Conservation (phyloP, 1,140 invertebrate species). For the Zaprionus ornatus region DNA sequence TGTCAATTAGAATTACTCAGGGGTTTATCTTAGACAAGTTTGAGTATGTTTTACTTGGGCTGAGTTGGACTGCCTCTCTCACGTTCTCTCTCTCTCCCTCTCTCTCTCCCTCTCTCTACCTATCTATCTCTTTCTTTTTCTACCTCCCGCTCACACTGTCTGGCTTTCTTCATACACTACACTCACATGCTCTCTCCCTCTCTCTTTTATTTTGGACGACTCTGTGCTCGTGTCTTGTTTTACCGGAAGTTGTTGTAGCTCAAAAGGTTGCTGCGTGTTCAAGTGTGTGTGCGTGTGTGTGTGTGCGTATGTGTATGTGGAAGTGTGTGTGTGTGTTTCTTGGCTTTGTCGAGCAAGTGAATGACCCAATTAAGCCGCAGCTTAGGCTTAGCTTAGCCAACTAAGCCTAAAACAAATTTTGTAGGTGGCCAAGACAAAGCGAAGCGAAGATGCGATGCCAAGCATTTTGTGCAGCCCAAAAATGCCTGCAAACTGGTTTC, state of each 20-base stretch:
- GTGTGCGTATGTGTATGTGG: not conserved
- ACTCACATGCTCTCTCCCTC: conserved; percentile 5
- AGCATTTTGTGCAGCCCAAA: not conserved
- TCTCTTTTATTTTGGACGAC: not conserved
- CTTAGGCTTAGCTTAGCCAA: conserved; percentile 40
- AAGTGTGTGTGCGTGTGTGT: conserved; percentile 3
- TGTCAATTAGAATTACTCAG: too few relatives aligned
- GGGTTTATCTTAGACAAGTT: too few relatives aligned
- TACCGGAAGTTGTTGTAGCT: conserved; percentile 49
- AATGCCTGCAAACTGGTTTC: conserved; percentile 41
- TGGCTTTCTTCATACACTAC: not conserved
- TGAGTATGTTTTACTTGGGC: not conserved
- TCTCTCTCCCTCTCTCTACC: conserved; percentile 7
- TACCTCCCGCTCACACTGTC: not conserved
- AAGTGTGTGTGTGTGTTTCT: conserved; percentile 11
- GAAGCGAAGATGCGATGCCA: not conserved
- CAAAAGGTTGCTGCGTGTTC: conserved; percentile 2
- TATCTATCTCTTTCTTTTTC: not conserved
- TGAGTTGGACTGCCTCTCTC: not conserved
- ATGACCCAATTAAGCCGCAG: conserved; percentile 75
- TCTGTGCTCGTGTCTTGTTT: conserved; percentile 9
- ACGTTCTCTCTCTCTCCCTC: not conserved
- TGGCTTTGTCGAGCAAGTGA: conserved; percentile 69
- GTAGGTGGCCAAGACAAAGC: conserved; percentile 38
- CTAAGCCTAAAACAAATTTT: conserved; percentile 35